These are phyloP conservation scores for Excalfactoria chinensis DNA, from an alignment of 2,113 vertebrate species.

Conservation along the genomic window DNA sequence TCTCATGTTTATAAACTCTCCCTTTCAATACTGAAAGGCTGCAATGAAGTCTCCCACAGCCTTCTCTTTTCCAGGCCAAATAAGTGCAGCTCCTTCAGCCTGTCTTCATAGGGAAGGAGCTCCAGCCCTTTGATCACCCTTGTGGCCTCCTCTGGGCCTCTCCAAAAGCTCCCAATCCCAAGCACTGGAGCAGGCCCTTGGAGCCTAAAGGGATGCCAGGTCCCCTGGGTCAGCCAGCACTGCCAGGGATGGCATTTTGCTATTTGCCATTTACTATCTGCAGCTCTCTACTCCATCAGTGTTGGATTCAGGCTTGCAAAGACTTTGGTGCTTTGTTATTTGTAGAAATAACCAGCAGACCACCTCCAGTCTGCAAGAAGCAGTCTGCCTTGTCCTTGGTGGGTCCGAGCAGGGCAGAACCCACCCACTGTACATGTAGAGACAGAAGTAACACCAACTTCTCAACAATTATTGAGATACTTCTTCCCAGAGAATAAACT, in stretches of 20 bases:
- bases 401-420: background rate
- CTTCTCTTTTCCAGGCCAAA: too few species aligned
- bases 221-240: background rate
- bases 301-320: background rate
- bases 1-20: too few species aligned
- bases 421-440: background rate
- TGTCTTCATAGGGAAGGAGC: too few species aligned
- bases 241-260: background rate
- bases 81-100: too few species aligned
- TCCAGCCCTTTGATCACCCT: too few species aligned
- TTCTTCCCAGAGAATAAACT: background rate
- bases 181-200: fast-evolving
- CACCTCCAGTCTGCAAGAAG: background rate
- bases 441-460: background rate
- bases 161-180: too few species aligned
- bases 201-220: background rate
- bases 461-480: background rate
- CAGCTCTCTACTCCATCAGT: background rate
- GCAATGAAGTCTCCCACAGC: too few species aligned
- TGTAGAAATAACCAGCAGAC: too few species aligned
- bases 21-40: too few species aligned
- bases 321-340: background rate
- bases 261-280: fast-evolving
- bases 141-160: too few species aligned
- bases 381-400: background rate